A percentile compares a stretch with the other conserved stretches of the same genome.
phyloP scores from a whole-genome alignment of 2,113 vertebrate genomes.

The Cheirogaleus medius region DNA sequence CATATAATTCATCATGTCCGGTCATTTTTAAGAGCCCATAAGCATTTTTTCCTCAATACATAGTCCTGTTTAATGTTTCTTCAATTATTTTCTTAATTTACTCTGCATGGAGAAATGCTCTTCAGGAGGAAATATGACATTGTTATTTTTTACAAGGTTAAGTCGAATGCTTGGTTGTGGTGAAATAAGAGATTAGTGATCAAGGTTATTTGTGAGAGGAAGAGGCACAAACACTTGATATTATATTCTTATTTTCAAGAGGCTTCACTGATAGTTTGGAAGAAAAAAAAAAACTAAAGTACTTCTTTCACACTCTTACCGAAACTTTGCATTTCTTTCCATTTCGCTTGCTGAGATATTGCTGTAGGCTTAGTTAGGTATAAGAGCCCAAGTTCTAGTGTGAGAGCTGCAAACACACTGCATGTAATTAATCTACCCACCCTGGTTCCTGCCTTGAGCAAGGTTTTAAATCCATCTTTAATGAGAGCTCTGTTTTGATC shows the following conservation, averaged over 20 bases:
- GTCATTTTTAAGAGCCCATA: neutral
- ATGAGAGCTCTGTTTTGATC: neutral
- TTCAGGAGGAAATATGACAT: neutral
- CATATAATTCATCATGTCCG: neutral
- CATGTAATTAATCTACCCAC: neutral
- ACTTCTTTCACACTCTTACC: neutral
- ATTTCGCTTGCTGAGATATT: neutral
- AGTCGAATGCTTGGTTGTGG: neutral
- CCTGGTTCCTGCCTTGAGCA: neutral
- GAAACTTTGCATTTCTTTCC: neutral
- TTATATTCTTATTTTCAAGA: slow-evolving; percentile 19
- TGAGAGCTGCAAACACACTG: neutral
- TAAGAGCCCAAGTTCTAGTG: neutral
- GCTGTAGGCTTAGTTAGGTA: neutral
- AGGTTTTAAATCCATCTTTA: neutral
- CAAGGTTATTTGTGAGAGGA: neutral
- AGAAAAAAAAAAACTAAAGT: neutral
- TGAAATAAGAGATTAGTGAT: neutral
- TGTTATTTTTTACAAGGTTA: neutral
- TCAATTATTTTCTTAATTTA: neutral
- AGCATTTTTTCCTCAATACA: neutral
- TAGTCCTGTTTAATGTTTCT: neutral
- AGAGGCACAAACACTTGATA: neutral
- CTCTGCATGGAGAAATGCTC: neutral
- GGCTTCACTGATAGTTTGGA: neutral